Evolutionary conservation across 2,797 vertebrate species (phyloP).

Genomic region (Forpus xanthops): DNA sequence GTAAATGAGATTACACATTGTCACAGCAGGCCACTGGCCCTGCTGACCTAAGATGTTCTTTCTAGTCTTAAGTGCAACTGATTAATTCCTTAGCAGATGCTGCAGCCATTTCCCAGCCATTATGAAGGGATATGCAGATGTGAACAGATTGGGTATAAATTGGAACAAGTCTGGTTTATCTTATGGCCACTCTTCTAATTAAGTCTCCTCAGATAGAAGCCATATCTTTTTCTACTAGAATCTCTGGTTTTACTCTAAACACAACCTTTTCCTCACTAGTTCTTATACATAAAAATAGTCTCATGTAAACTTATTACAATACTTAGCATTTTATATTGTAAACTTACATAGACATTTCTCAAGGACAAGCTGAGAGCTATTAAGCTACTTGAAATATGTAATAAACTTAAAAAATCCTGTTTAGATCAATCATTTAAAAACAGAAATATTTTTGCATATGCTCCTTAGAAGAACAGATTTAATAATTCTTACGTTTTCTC

Average conservation of each 20-base stretch:
- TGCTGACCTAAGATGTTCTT: constrained; percentile 23
- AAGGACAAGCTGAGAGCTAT: background rate
- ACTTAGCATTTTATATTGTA: background rate
- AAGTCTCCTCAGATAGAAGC: background rate
- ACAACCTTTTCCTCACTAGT: background rate
- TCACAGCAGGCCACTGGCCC: background rate
- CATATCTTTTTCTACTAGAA: background rate
- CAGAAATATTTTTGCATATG: background rate
- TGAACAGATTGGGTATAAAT: background rate
- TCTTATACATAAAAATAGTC: background rate
- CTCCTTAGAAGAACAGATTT: background rate
- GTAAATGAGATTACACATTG: constrained; percentile 7
- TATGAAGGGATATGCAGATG: background rate
- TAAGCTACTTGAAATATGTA: background rate
- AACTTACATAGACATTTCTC: background rate
- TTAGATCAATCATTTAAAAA: background rate
- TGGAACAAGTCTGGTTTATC: background rate
- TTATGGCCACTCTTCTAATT: background rate
- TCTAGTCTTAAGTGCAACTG: constrained; percentile 5
- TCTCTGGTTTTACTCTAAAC: background rate
- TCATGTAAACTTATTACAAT: background rate
- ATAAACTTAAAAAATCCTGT: background rate
- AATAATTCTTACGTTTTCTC: background rate
- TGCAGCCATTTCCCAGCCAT: background rate
- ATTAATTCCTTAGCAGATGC: constrained; percentile 13